Base-by-base conservation (phyloP, 2,113 vertebrate genomes). In the Fukomys damarensis region DNA sequence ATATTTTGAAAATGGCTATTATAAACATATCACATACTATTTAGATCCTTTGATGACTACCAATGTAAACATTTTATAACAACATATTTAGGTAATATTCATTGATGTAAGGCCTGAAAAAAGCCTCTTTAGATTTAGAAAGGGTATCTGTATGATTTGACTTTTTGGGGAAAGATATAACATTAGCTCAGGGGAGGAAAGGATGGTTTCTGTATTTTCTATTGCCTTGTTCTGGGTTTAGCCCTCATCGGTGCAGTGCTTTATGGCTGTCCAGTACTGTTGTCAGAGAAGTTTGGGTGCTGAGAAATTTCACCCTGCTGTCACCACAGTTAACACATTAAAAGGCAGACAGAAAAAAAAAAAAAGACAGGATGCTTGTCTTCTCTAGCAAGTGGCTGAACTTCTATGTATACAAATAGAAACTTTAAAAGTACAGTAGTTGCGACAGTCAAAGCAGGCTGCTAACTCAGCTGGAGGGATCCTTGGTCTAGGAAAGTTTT, bases 361-460 rank as follows among this genome's bases (percentile, higher is more conserved):
- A 83, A 20, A 58, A 7, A 58, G 58, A 81, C 22, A 86, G 32
- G 43, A 17, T 76, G 26, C 74, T 49, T 82, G n/a, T 95, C 28
- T 93, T 43, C 87, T 91, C 52, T 92, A 80, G 80, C 89, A 77
- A 59, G 66, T 91, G 38, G 43, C 30, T 41, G 38, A 58, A 80
- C 3, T 84, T 94, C 49, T 43, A 52, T 43, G 56, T 3, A 35
- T 83, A 74, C 61, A 82, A 41, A 66, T 14, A 89, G 41, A 83
- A 87, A 77, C 84, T 82, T 87, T 93, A 79, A 83, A 94, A 76
- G 65, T 59, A 46, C 38, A 58, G 26, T 32, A 86, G n/a, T 72
- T 86, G 43, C 65, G 32, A 81, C 22, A 52, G 52, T 76, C 22
- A 89, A 96, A 95, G 41, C 38, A 82, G 63, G 84, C 41, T 70